Evolutionary conservation across 1,140 invertebrate species (phyloP), one percentile per base, ranked within the genome.

Genomic region (Drosophila nasuta): DNA sequence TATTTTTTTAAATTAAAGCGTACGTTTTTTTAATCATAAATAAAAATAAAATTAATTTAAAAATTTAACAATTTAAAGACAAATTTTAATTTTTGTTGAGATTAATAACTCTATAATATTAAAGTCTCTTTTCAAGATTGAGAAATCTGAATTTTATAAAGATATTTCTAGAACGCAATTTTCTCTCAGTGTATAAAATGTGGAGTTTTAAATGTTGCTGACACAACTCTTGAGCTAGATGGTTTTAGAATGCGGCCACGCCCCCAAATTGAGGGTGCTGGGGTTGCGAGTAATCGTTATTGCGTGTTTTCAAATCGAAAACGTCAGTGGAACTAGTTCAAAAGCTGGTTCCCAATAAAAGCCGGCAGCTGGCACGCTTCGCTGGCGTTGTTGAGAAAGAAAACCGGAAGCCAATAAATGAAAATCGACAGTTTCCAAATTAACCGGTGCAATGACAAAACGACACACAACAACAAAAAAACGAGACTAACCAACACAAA

Each of bases 351-450:
- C 49, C 30, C 13, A 28, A 59, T 30, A 43, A 25, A 57, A 57
- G 7, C 33, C 28, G 35, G 52, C 81, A 85, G 73, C 81, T 86
- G 81, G 75, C 77, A 85, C 81, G 74, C 74, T 83, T 59, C 74
- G 63, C 15, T 76, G 68, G 46, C 51, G 20, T 25, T 35, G 46
- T 7, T 15, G 54, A 41, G 48, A 41, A 64, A 52, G 35, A 56
- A 51, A 78, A 63, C 82, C 82, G 82, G 82, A 86, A 86, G 72
- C 49, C 48, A 80, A 83, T 70, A 83, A 87, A 87, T 81, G 83
- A 83, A 88, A 88, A 82, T 83, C 83, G 83, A 83, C 80, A 83
- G 83, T 83, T 80, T 72, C 66, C 70, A 87, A 87, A 87, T 81
- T 88, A 88, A 88, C 85, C 85, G 76, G 64, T 72, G 77, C 83